Conservation (phyloP, 2,797 vertebrate genomes). For the Hypotaenidia philippensis region DNA sequence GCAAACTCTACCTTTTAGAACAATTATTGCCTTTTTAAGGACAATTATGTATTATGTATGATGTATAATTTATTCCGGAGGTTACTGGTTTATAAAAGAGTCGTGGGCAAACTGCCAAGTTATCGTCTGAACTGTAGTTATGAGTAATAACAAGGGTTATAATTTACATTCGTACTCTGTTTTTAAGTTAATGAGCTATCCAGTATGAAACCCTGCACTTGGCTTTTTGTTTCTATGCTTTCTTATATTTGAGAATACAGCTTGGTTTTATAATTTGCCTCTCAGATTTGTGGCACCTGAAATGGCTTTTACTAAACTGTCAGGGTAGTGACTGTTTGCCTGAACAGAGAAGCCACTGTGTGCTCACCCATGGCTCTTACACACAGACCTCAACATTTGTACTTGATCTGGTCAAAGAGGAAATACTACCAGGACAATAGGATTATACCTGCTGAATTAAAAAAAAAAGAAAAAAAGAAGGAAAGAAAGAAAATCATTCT, state of each 20-base stretch:
- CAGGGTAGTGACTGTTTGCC: neutral
- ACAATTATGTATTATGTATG: slow-evolving; percentile 75
- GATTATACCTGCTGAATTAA: neutral
- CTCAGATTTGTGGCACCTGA: neutral
- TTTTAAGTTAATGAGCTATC: slow-evolving; percentile 83
- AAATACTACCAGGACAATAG: neutral
- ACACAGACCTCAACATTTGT: neutral
- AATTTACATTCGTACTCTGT: slow-evolving; percentile 79
- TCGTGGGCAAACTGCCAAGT: slow-evolving; percentile 73
- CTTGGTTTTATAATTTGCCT: slow-evolving; percentile 47
- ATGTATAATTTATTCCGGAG: slow-evolving; percentile 75
- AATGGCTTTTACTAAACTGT: neutral
- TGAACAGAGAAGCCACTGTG: neutral
- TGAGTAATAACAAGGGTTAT: slow-evolving; percentile 80
- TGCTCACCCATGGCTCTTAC: neutral
- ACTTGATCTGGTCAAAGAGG: neutral
- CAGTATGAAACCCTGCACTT: slow-evolving; percentile 61
- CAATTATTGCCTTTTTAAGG: slow-evolving; percentile 75
- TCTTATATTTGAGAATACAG: slow-evolving; percentile 41
- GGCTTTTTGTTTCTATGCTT: slow-evolving; percentile 62
- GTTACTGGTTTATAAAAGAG: slow-evolving; percentile 74
- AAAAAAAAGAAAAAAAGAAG: neutral
- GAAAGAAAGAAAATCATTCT: neutral
- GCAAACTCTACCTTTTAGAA: slow-evolving; percentile 50
- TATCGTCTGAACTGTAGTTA: slow-evolving; percentile 75